These are phyloP conservation scores for Falcunculus frontatus DNA, from an alignment of 2,113 vertebrate genomes.

Conservation along the genomic window DNA sequence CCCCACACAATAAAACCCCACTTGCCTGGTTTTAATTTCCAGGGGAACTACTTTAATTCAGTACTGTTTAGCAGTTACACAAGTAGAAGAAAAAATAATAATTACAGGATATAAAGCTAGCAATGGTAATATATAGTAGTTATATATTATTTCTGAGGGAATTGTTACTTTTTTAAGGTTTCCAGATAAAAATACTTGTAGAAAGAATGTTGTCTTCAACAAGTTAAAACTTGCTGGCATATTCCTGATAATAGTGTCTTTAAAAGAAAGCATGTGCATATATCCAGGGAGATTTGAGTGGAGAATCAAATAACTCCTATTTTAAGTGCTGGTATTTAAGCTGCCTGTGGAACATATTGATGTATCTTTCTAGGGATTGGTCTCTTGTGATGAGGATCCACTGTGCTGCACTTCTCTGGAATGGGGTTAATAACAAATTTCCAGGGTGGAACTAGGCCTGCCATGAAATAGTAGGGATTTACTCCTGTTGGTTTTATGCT, in stretches of 20 bases:
- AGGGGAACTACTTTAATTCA: background rate
- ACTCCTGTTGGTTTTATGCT: background rate
- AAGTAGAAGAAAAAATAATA: background rate
- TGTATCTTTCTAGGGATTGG: background rate
- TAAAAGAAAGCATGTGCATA: background rate
- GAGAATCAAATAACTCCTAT: background rate
- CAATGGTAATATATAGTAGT: background rate
- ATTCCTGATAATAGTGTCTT: background rate
- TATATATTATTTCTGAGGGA: background rate
- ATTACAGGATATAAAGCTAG: background rate
- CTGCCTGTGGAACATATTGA: background rate
- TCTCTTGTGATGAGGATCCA: background rate
- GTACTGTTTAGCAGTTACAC: background rate
- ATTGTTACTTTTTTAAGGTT: background rate
- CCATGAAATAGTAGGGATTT: background rate
- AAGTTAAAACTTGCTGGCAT: background rate
- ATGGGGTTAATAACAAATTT: background rate
- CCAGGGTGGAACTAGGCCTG: background rate
- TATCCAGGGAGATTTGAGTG: background rate
- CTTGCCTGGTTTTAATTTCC: background rate
- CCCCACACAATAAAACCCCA: background rate
- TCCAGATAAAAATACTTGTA: background rate
- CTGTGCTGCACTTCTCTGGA: background rate
- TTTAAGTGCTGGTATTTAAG: background rate
- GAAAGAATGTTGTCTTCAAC: background rate